These are phyloP conservation scores for Gobio gobio DNA, from an alignment of 2,113 vertebrate species.

Conservation along the genomic window DNA sequence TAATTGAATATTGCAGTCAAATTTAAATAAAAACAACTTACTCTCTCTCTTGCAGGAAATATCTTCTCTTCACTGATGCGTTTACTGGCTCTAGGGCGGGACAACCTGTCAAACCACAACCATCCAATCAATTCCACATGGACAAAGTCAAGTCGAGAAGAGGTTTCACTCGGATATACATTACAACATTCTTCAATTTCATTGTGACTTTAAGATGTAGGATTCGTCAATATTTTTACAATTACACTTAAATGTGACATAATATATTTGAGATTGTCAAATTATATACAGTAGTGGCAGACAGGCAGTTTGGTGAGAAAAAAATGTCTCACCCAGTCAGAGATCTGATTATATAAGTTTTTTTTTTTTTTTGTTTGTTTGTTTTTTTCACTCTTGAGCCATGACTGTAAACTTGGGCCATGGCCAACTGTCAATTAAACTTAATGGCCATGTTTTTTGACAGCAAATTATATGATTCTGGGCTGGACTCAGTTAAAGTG, in stretches of 20 bases:
- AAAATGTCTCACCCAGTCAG: neutral
- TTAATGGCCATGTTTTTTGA: slow-evolving; percentile 23
- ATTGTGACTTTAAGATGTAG: no score
- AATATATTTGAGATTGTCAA: neutral
- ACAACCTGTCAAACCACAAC: no score
- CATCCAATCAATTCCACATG: no score
- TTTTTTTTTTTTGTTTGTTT: neutral
- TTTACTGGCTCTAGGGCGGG: no score
- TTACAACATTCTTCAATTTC: no score
- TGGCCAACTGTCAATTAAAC: slow-evolving; percentile 36
- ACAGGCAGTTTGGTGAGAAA: neutral
- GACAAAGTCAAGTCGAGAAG: no score
- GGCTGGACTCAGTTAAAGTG: neutral
- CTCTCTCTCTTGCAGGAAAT: no score
- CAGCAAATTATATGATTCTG: slow-evolving; percentile 19
- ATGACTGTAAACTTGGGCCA: neutral
- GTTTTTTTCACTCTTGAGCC: neutral
- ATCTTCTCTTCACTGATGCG: no score
- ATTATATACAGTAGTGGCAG: neutral
- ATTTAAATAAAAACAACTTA: no score
- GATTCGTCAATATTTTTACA: neutral
- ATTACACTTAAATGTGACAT: neutral
- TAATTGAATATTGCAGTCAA: no score
- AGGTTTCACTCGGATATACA: no score
- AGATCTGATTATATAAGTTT: neutral